phyloP scores from a whole-genome alignment of 2,113 vertebrate species.

The Lepisosteus oculatus region DNA sequence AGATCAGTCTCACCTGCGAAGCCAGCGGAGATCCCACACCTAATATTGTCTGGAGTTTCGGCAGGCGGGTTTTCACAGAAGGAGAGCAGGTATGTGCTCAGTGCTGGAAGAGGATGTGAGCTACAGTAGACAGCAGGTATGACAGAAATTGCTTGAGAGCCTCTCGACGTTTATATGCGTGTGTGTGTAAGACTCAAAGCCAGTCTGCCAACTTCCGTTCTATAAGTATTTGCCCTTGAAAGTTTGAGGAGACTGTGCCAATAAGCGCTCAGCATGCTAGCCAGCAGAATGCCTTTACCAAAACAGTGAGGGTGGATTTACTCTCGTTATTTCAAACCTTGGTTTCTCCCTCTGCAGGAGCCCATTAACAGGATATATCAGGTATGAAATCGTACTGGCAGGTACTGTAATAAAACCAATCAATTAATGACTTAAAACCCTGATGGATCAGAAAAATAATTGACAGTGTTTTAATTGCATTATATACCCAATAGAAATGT shows the following conservation, averaged over 20 bases:
- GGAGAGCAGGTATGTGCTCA: conserved; percentile 85
- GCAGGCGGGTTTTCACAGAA: conserved; percentile 77
- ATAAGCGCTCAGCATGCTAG: background rate
- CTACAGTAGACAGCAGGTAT: no score
- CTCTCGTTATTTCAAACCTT: conserved; percentile 52
- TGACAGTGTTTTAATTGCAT: conserved; percentile 17
- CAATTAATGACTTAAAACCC: conserved; percentile 28
- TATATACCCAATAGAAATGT: background rate
- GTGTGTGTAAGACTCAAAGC: no score
- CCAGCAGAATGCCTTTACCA: background rate
- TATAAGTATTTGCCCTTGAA: no score
- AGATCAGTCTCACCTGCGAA: conserved; percentile 91
- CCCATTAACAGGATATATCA: conserved; percentile 77
- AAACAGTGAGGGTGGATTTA: background rate
- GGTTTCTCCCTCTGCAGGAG: conserved; percentile 71
- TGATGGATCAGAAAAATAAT: conserved; percentile 35
- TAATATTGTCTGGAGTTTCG: conserved; percentile 88
- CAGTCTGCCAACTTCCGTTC: no score
- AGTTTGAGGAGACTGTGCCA: no score
- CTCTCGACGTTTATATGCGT: no score
- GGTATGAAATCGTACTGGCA: conserved; percentile 69
- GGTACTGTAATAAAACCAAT: conserved; percentile 50
- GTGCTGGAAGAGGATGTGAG: no score
- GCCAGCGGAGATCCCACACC: conserved; percentile 93
- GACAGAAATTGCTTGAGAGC: no score